phyloP scores from a whole-genome alignment of 2,113 vertebrate genomes.

The Siphamia tubifer region DNA sequence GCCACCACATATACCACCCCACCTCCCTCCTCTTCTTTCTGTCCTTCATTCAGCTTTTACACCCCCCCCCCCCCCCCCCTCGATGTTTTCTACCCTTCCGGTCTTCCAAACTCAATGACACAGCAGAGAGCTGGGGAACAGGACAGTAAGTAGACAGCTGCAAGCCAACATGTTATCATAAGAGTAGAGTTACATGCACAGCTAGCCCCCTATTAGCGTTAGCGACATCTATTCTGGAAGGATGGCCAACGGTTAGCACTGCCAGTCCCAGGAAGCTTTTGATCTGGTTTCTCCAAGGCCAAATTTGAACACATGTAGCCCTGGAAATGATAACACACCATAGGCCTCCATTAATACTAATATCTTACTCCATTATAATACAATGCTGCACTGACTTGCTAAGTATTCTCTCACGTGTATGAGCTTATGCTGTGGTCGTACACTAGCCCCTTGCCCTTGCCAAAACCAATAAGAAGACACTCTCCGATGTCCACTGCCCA shows the following conservation, averaged over 20 bases:
- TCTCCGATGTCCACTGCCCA: slow-evolving; percentile 63
- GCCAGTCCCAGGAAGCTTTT: not conserved
- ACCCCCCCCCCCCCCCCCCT: not conserved
- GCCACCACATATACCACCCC: slow-evolving; percentile 7
- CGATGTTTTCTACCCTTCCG: slow-evolving; percentile 43
- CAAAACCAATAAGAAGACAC: slow-evolving; percentile 62
- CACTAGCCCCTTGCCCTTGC: slow-evolving; percentile 46
- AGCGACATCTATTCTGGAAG: slow-evolving; percentile 50
- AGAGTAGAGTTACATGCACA: slow-evolving; percentile 66
- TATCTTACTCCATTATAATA: not conserved
- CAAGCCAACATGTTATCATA: slow-evolving; percentile 68
- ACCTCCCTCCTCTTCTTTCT: slow-evolving; percentile 22
- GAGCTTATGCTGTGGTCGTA: slow-evolving; percentile 48
- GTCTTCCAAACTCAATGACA: slow-evolving; percentile 74
- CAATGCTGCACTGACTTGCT: not conserved
- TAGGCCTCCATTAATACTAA: not conserved
- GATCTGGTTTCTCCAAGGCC: not conserved
- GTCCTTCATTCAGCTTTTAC: slow-evolving; percentile 65
- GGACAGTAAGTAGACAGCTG: slow-evolving; percentile 73
- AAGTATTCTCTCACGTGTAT: slow-evolving; percentile 31
- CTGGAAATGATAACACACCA: not conserved
- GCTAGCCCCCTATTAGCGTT: slow-evolving; percentile 56
- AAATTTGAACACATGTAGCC: not conserved
- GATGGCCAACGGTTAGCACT: not conserved
- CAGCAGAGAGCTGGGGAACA: slow-evolving; percentile 66